phyloP scores from a whole-genome alignment of 64 coral and sea anemone species.

The Platygyra sinensis region DNA sequence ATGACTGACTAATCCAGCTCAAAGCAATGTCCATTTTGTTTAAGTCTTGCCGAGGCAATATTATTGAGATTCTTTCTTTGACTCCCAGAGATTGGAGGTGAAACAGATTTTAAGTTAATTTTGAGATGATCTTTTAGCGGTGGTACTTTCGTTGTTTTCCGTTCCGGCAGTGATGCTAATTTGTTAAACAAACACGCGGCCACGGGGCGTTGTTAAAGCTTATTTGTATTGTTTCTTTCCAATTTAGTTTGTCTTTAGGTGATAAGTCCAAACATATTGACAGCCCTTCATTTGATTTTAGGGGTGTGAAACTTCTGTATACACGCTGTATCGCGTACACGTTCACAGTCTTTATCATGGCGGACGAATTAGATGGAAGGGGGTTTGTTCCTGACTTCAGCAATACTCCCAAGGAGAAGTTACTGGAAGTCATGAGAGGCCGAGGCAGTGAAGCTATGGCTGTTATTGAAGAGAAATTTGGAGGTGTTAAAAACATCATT shows the following conservation, averaged over 20 bases:
- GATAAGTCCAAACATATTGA: neutral
- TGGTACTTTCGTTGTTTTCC: too few relatives aligned
- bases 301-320: too few relatives aligned
- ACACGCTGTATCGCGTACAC: too few relatives aligned
- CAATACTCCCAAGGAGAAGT: slow-evolving; percentile 52
- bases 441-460: slow-evolving; percentile 31
- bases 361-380: slow-evolving; percentile 54
- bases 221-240: neutral
- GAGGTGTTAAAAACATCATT: slow-evolving; percentile 69
- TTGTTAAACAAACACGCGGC: too few relatives aligned
- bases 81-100: too few relatives aligned
- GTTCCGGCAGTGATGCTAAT: too few relatives aligned
- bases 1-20: too few relatives aligned
- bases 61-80: too few relatives aligned
- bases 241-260: neutral
- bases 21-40: too few relatives aligned
- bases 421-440: slow-evolving; percentile 68
- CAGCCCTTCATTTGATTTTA: neutral
- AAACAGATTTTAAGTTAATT: too few relatives aligned
- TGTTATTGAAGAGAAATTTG: slow-evolving; percentile 63
- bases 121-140: too few relatives aligned
- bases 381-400: slow-evolving; percentile 74
- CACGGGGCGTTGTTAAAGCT: neutral
- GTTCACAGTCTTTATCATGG: slow-evolving; percentile 10
- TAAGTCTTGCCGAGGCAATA: too few relatives aligned